A percentile compares a stretch with the other conserved stretches of the same genome.
Conservation (phyloP, 2,888 invertebrate species). For the Spisula subtruncata region DNA sequence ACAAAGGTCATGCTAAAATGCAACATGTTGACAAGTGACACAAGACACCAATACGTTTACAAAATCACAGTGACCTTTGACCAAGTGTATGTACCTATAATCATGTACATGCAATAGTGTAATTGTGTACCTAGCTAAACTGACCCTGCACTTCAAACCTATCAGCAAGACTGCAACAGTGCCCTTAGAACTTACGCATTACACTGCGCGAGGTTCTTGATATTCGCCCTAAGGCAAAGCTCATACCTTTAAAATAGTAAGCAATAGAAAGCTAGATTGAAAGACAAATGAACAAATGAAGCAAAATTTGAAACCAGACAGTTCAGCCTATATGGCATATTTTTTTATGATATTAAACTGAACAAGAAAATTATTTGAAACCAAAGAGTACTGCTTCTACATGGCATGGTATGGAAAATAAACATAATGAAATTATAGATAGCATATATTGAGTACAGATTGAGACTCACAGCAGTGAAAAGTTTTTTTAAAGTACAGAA, state of each 20-base stretch:
- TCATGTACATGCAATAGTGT: neutral
- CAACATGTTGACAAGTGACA: neutral
- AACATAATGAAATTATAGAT: too few species aligned
- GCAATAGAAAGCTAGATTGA: neutral
- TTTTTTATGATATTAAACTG: too few species aligned
- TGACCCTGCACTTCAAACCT: constrained; percentile 17
- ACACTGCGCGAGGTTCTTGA: constrained; percentile 2
- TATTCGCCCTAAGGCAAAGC: constrained; percentile 42
- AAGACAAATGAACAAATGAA: neutral
- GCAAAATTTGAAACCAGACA: neutral
- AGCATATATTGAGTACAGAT: too few species aligned
- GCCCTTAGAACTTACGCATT: constrained; percentile 20
- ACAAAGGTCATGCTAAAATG: neutral
- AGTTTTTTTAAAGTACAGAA: neutral
- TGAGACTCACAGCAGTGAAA: neutral
- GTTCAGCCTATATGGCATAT: too few species aligned
- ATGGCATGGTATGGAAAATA: too few species aligned
- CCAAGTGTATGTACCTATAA: constrained; percentile 15
- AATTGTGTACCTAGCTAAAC: neutral
- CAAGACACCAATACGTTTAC: neutral
- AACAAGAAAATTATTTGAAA: too few species aligned
- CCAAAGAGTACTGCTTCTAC: neutral
- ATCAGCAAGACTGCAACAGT: constrained; percentile 3
- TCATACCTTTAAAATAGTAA: constrained; percentile 42
- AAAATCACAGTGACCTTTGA: neutral